Base-by-base conservation (phyloP, 2,797 vertebrate genomes). In the Carcharodon carcharias region DNA sequence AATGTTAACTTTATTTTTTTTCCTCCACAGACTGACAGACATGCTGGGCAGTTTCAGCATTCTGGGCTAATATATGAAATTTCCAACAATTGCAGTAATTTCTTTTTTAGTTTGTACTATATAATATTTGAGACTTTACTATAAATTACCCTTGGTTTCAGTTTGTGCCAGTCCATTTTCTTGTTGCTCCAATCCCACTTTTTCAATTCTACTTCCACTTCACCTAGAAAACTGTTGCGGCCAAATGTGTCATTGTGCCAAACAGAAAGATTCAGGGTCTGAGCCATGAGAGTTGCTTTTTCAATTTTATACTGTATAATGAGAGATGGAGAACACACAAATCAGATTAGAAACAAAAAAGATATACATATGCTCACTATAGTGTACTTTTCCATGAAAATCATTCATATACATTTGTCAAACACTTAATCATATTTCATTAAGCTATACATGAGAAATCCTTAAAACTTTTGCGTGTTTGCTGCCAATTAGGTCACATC, bases 221-320 rank as follows among this genome's bases (percentile, higher is more conserved):
- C 98, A 2, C 99, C 99, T 93, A 99, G 98, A 97, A 99, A 99
- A 96, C 97, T 98, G 96, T 99, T 99, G 65, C 98, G 98, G 28
- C 99, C 98, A 97, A 99, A 99, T 0, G 97, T 98, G 96, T 99
- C 98, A 2, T 99, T 98, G 96, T 99, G 99, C 99, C 99, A 99
- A 95, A 99, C 98, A 0, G 99, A 99, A 82, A 99, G 65, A 96
- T 98, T 99, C 96, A 99, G 96, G 40, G 96, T 98, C 96, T 98
- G 99, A 69, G 97, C 97, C 97, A 98, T 98, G 96, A 99, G 96
- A 80, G 97, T 96, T 45, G 97, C 97, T 96, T 98, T 98, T 92
- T 97, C 97, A 61, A 98, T 97, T 98, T 99, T 99, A 97, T 99
- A 99, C 99, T 99, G 96, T 77, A 95, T 96, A 14, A 67, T 31